These are phyloP conservation scores for Pantelozetes paolii DNA, from an alignment of 2,888 invertebrate species.

Conservation along the genomic window DNA sequence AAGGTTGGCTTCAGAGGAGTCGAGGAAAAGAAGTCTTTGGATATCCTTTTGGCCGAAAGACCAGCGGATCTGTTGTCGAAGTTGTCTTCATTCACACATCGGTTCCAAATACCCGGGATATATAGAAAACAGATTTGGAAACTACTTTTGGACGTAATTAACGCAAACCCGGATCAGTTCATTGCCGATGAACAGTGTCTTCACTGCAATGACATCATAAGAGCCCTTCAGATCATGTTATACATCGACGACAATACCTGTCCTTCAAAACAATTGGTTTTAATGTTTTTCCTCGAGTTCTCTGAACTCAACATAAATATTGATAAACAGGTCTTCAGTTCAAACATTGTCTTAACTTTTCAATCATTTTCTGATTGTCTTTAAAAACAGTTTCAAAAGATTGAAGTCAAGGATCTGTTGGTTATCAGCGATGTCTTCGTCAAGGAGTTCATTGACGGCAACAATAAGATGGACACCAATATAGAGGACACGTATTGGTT, in stretches of 20 bases:
- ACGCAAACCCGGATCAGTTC: neutral
- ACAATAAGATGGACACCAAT: neutral
- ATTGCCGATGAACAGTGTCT: neutral
- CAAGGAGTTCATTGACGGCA: conserved; percentile 38
- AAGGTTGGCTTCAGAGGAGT: conserved; percentile 80
- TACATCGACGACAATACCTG: conserved; percentile 58
- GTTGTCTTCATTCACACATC: conserved; percentile 75
- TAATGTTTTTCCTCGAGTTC: conserved; percentile 76
- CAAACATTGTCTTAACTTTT: conserved; percentile 57
- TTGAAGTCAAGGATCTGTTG: conserved; percentile 37
- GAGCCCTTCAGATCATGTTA: conserved; percentile 36
- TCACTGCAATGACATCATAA: conserved; percentile 24
- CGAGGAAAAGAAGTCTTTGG: conserved; percentile 82
- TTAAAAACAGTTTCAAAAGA: conserved; percentile 31
- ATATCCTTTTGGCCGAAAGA: conserved; percentile 67
- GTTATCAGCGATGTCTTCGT: conserved; percentile 34
- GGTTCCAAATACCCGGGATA: conserved; percentile 75
- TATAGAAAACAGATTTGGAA: conserved; percentile 81
- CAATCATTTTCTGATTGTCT: neutral
- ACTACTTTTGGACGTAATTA: conserved; percentile 65
- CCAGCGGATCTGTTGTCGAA: conserved; percentile 68
- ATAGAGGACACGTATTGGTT: conserved; percentile 75
- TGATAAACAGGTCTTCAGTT: conserved; percentile 57
- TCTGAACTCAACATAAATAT: conserved; percentile 61
- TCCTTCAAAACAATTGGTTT: conserved; percentile 64